Evolutionary conservation across 2,888 invertebrate species (phyloP).

Genomic region (Podabrus alpinus): DNA sequence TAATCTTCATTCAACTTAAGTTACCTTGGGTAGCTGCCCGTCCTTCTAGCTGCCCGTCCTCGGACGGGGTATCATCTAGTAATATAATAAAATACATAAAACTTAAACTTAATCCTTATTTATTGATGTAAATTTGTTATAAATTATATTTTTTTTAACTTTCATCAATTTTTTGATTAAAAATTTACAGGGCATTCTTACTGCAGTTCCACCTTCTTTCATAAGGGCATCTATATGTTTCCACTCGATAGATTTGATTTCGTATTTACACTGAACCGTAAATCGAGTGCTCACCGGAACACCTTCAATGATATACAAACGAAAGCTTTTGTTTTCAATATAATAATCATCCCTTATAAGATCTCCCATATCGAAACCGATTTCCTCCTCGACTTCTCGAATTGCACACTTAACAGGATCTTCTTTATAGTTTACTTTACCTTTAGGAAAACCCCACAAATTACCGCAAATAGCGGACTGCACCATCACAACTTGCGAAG

Average conservation of each 20-base stretch:
- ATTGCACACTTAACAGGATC: background rate
- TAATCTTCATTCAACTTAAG: no score
- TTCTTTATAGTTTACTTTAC: background rate
- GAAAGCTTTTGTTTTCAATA: background rate
- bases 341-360: background rate
- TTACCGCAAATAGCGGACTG: background rate
- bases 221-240: background rate
- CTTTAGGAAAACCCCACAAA: background rate
- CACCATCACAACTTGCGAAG: no score
- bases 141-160: no score
- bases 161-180: background rate
- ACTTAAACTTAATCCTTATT: no score
- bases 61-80: no score
- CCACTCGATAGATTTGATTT: background rate
- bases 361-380: background rate
- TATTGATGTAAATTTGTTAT: no score
- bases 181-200: background rate
- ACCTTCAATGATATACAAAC: background rate
- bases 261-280: background rate
- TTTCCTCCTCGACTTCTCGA: background rate
- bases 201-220: background rate
- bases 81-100: no score
- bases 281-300: background rate
- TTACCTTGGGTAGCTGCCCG: no score
- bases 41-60: no score